A percentile compares a stretch with the other conserved stretches of the same genome.
phyloP scores from a whole-genome alignment of 2,113 vertebrate genomes.

The Pica pica region DNA sequence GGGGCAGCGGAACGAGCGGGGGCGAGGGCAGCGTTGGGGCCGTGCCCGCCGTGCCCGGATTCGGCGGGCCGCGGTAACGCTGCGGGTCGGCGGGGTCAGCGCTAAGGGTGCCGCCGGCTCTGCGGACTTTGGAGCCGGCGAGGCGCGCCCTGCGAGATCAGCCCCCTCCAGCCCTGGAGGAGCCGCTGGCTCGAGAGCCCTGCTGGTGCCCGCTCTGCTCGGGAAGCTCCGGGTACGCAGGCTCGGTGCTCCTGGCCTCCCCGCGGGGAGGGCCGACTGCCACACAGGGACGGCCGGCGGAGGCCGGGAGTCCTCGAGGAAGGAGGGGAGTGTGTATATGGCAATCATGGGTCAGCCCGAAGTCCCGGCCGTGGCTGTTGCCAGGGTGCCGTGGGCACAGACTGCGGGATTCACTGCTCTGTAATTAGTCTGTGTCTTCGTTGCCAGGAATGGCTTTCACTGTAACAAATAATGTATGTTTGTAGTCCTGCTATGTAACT shows the following conservation, averaged over 20 bases:
- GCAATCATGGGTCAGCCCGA: not conserved
- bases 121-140: not conserved
- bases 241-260: not conserved
- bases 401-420: not conserved
- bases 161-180: too few relatives aligned
- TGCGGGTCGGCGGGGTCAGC: not conserved
- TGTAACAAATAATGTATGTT: not conserved
- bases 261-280: not conserved
- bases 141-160: not conserved
- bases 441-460: not conserved
- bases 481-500: not conserved
- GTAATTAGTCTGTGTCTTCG: constrained; percentile 3
- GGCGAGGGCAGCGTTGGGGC: not conserved
- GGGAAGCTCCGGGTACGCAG: not conserved
- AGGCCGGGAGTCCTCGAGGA: not conserved
- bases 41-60: not conserved
- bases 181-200: not conserved
- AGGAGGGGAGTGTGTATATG: not conserved
- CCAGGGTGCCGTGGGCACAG: not conserved
- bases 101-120: not conserved
- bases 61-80: not conserved
- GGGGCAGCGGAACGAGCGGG: not conserved
- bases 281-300: not conserved
- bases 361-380: not conserved
- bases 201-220: not conserved